A percentile compares a stretch with the other conserved stretches of the same genome.
Evolutionary conservation across 92 coral and sea anemone species (phyloP).

Genomic region (Porites divaricata): DNA sequence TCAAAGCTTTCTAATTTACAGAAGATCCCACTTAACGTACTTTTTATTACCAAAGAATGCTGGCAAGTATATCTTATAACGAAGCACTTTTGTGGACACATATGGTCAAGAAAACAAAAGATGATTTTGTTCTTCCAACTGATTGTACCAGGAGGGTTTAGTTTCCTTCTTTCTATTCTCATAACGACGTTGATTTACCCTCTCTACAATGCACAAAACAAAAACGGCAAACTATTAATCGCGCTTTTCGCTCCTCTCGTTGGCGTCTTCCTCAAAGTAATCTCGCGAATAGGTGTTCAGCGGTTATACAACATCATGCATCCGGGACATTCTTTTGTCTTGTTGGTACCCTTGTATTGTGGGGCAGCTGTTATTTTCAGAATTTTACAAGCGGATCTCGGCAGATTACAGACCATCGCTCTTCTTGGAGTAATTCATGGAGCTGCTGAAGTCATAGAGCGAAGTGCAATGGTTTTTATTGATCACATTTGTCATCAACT

Average conservation of each 20-base stretch:
- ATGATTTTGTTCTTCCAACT: not conserved
- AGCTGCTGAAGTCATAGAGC: slow-evolving; percentile 26
- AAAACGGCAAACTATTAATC: not conserved
- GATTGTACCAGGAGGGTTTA: not conserved
- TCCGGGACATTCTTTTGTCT: slow-evolving; percentile 25
- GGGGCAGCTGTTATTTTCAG: slow-evolving; percentile 5
- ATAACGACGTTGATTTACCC: not conserved
- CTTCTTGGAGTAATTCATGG: slow-evolving; percentile 30
- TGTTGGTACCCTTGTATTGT: slow-evolving; percentile 15
- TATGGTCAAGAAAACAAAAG: not conserved
- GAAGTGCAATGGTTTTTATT: slow-evolving; percentile 24
- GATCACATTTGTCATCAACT: slow-evolving; percentile 18
- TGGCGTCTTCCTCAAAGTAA: not conserved
- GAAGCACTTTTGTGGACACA: not conserved
- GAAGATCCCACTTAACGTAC: not conserved
- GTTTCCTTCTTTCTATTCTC: not conserved
- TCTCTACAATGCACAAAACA: not conserved
- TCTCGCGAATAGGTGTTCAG: slow-evolving; percentile 18
- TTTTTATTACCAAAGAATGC: not conserved
- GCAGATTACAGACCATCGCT: not conserved
- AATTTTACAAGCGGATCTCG: slow-evolving; percentile 23
- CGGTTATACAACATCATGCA: slow-evolving; percentile 8
- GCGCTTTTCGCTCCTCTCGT: slow-evolving; percentile 9
- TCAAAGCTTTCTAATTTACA: not conserved
- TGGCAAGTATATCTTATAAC: slow-evolving; percentile 1